Evolutionary conservation across 2,888 invertebrate species (phyloP).

Genomic region (Cordilura impudica): DNA sequence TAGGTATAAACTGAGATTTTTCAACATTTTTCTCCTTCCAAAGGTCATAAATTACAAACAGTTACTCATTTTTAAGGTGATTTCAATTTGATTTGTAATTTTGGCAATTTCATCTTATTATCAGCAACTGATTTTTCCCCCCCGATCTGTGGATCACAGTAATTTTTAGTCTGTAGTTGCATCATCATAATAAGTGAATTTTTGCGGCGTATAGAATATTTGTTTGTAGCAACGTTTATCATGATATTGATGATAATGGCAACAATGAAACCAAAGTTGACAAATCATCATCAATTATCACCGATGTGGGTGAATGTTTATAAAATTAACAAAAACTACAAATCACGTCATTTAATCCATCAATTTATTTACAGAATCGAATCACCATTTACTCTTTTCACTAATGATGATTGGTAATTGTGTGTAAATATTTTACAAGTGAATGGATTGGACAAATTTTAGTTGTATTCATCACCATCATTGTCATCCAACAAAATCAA

Average conservation of each 20-base stretch:
- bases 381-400: background rate
- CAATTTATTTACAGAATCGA: background rate
- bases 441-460: conserved; percentile 23
- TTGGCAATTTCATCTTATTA: too few relatives aligned
- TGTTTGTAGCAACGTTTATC: background rate
- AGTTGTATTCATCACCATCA: conserved; percentile 20
- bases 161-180: too few relatives aligned
- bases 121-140: too few relatives aligned
- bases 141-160: too few relatives aligned
- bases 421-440: conserved; percentile 35
- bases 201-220: too few relatives aligned
- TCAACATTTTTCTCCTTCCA: too few relatives aligned
- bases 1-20: too few relatives aligned
- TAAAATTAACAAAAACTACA: conserved; percentile 7
- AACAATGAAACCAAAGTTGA: conserved; percentile 30
- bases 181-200: too few relatives aligned
- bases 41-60: too few relatives aligned
- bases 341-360: background rate
- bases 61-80: too few relatives aligned
- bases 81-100: too few relatives aligned
- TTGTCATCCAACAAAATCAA: conserved; percentile 30
- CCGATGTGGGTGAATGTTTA: conserved; percentile 17
- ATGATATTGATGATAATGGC: conserved; percentile 1
- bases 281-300: conserved; percentile 49
- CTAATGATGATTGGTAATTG: conserved; percentile 15